phyloP scores from a whole-genome alignment of 2,888 invertebrate genomes.

The Eupeodes latifasciatus region DNA sequence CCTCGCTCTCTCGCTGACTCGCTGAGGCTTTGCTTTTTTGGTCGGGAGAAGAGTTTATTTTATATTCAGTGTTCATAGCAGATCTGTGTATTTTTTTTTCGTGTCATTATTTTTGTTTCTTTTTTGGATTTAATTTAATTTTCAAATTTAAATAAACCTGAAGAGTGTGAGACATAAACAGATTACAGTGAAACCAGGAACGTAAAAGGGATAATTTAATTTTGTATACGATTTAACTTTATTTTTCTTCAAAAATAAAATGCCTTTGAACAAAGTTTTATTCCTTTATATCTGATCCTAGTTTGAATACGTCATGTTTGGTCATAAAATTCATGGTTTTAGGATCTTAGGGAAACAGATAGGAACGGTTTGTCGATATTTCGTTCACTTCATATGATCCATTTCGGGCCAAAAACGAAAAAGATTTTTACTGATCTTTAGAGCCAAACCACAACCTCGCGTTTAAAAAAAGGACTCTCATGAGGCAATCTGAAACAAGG shows the following conservation, averaged over 20 bases:
- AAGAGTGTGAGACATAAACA: conserved; percentile 32
- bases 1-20: conserved; percentile 23
- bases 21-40: neutral
- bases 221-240: neutral
- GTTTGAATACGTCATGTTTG: too few species aligned
- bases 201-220: neutral
- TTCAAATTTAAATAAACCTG: conserved; percentile 68
- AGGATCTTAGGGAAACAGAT: neutral
- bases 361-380: too few species aligned
- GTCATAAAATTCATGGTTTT: neutral
- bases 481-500: too few species aligned
- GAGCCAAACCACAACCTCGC: too few species aligned
- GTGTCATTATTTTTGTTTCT: conserved; percentile 16
- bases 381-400: too few species aligned
- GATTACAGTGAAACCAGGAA: neutral
- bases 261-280: neutral
- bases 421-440: too few species aligned
- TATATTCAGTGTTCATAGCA: conserved; percentile 69
- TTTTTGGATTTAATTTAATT: conserved; percentile 68
- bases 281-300: neutral
- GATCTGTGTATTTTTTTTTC: conserved; percentile 30
- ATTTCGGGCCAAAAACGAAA: too few species aligned
- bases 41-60: conserved; percentile 68
- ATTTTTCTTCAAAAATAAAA: neutral
- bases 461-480: too few species aligned